phyloP scores from a whole-genome alignment of 1,140 invertebrate genomes.

The Anadara kagoshimensis region DNA sequence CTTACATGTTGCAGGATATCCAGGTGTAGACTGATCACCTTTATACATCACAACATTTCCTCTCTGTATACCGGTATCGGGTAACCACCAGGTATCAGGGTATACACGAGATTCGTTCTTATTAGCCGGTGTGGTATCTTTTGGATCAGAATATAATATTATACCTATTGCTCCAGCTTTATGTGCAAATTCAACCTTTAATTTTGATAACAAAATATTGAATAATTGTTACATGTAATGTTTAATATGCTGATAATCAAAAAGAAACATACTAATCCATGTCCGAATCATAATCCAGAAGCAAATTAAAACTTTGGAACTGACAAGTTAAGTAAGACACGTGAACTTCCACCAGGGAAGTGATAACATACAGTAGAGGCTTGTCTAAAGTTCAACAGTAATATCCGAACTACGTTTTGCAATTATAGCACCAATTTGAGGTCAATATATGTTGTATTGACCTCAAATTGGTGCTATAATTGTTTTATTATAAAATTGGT shows the following conservation, averaged over 20 bases:
- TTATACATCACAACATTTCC: constrained; percentile 62
- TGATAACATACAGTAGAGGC: too few species aligned
- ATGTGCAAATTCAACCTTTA: constrained; percentile 23
- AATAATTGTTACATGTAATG: background rate
- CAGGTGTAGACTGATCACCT: constrained; percentile 74
- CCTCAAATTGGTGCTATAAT: too few species aligned
- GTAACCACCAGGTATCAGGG: constrained; percentile 75
- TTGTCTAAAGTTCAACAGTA: too few species aligned
- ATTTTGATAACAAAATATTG: background rate
- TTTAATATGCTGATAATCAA: background rate
- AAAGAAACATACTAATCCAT: too few species aligned
- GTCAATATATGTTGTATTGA: too few species aligned
- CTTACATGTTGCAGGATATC: constrained; percentile 69
- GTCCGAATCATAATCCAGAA: too few species aligned
- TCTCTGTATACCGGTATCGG: constrained; percentile 72
- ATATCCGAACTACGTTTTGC: too few species aligned
- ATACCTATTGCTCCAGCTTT: constrained; percentile 29
- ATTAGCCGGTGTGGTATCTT: constrained; percentile 9
- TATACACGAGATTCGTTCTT: constrained; percentile 55
- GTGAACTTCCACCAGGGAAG: too few species aligned
- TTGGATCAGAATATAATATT: constrained; percentile 33
- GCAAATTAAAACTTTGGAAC: too few species aligned
- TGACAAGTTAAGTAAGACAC: too few species aligned
- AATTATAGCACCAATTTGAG: too few species aligned
- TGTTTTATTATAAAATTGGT: too few species aligned